These are phyloP conservation scores for Sus cebifrons DNA, from an alignment of 2,797 vertebrate genomes.

Conservation along the genomic window DNA sequence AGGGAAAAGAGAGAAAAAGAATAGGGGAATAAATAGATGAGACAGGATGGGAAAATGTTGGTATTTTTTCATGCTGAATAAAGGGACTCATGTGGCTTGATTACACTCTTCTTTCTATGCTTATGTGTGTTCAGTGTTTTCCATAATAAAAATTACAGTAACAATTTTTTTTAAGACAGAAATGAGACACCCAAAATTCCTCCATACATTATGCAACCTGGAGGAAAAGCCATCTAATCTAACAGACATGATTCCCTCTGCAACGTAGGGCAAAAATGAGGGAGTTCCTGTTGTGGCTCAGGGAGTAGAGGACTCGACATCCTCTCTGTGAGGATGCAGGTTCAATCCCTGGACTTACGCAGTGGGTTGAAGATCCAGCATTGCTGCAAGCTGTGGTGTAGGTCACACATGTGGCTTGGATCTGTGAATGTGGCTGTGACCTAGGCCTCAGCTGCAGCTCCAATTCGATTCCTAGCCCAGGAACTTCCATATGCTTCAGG, in stretches of 20 bases:
- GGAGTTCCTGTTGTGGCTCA: no score
- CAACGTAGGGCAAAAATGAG: not conserved
- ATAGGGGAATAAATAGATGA: not conserved
- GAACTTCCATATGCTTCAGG: no score
- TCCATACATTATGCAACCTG: not conserved
- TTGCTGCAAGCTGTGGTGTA: no score
- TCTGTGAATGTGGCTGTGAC: no score
- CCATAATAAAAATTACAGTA: not conserved
- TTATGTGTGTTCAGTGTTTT: not conserved
- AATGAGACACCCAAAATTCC: not conserved
- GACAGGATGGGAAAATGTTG: conserved; percentile 30
- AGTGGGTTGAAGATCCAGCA: no score
- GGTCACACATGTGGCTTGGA: no score
- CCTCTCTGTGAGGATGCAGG: no score
- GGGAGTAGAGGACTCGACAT: no score
- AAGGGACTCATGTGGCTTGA: not conserved
- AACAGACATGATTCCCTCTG: not conserved
- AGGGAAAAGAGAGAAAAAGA: not conserved
- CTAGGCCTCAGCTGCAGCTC: no score
- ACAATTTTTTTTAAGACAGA: not conserved
- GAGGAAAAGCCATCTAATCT: not conserved
- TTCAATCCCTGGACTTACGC: no score
- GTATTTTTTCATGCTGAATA: conserved; percentile 1
- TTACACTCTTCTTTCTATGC: not conserved
- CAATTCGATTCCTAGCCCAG: no score